Evolutionary conservation across 2,797 vertebrate genomes (phyloP).

Genomic region (Leptoclinus maculatus): DNA sequence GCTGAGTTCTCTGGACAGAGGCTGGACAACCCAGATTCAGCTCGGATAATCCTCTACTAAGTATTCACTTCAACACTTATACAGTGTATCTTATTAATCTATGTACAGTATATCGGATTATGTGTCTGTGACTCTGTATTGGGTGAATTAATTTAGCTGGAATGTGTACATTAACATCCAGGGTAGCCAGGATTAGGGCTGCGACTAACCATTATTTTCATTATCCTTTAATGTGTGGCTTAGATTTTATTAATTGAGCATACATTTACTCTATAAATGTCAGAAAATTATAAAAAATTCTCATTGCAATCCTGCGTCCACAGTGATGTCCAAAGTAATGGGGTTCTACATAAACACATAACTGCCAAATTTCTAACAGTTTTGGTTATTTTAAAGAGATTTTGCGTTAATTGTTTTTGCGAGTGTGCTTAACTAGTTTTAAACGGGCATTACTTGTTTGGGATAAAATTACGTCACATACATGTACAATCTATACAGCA

Average conservation of each 20-base stretch:
- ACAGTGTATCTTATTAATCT: slow-evolving; percentile 29
- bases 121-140: slow-evolving; percentile 7
- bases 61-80: slow-evolving; percentile 36
- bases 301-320: background rate
- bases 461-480: too few relatives aligned
- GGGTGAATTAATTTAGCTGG: slow-evolving; percentile 21
- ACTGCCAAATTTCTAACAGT: background rate
- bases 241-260: slow-evolving; percentile 11
- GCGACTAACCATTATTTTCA: background rate
- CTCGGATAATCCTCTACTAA: slow-evolving; percentile 54
- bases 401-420: too few relatives aligned
- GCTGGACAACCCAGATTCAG: slow-evolving; percentile 60
- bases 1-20: slow-evolving; percentile 64
- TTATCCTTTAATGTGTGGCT: slow-evolving; percentile 8
- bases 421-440: too few relatives aligned
- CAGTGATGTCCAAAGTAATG: background rate
- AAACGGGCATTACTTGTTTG: too few relatives aligned
- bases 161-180: slow-evolving; percentile 39
- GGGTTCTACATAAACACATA: background rate
- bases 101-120: slow-evolving; percentile 32
- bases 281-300: slow-evolving; percentile 4
- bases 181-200: slow-evolving; percentile 14
- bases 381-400: too few relatives aligned
- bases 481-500: background rate
- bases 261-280: background rate